Conservation (phyloP, 2,888 invertebrate genomes). For the Acronicta aceris region DNA sequence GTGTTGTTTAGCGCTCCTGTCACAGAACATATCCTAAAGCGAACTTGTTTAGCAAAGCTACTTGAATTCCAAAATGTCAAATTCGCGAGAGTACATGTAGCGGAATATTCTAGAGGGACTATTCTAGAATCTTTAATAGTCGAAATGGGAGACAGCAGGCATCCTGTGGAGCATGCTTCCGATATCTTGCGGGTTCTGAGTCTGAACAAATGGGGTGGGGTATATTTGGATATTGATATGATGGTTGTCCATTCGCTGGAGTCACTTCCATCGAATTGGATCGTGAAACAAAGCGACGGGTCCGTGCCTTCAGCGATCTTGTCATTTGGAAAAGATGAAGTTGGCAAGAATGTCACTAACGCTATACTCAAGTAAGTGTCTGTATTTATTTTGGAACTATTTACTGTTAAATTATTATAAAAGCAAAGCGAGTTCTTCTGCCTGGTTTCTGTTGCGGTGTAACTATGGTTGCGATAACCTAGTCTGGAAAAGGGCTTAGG, state of each 20-base stretch:
- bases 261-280: conserved; percentile 81
- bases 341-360: conserved; percentile 8
- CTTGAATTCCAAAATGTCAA: conserved; percentile 26
- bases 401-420: too few species aligned
- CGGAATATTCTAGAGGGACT: conserved; percentile 67
- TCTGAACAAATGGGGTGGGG: conserved; percentile 92
- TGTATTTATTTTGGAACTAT: neutral
- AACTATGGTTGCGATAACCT: too few species aligned
- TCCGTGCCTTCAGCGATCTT: conserved; percentile 3
- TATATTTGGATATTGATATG: conserved; percentile 92
- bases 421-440: neutral
- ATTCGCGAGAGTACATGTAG: conserved; percentile 34
- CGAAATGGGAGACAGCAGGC: conserved; percentile 11
- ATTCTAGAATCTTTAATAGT: conserved; percentile 23
- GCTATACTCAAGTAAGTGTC: conserved; percentile 7
- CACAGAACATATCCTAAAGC: conserved; percentile 7
- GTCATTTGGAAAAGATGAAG: conserved; percentile 11
- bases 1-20: conserved; percentile 26
- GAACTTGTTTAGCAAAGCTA: conserved; percentile 25
- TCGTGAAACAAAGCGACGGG: conserved; percentile 2
- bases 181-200: conserved; percentile 90
- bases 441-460: neutral
- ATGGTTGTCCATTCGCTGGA: conserved; percentile 89
- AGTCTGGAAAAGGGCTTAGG: too few species aligned
- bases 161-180: conserved; percentile 85